phyloP scores from a whole-genome alignment of 2,113 vertebrate species.

The Sapajus apella region DNA sequence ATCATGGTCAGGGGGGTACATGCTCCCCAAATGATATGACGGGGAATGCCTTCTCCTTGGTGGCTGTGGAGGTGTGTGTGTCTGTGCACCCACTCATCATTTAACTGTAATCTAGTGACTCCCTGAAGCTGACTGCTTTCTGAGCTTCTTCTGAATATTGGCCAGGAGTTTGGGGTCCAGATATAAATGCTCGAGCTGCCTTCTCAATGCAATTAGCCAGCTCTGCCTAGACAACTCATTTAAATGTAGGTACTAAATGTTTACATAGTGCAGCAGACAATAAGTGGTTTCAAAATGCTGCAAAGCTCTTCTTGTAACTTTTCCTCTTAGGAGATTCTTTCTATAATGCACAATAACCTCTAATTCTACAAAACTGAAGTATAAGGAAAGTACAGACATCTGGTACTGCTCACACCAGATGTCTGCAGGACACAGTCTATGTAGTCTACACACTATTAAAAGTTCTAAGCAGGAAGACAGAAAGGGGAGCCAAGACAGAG shows the following conservation, averaged over 20 bases:
- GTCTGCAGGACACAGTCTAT: background rate
- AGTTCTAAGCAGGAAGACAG: background rate
- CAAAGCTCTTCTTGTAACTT: background rate
- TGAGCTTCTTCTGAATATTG: background rate
- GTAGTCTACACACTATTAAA: background rate
- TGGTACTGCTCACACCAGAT: background rate
- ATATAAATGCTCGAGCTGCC: background rate
- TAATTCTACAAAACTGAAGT: background rate
- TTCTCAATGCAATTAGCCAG: background rate
- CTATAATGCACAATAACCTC: background rate
- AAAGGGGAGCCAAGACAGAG: background rate
- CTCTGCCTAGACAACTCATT: background rate
- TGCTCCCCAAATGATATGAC: background rate
- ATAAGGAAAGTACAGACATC: background rate
- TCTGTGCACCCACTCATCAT: background rate
- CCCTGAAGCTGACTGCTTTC: background rate
- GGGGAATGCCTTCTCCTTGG: background rate
- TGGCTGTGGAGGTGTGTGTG: background rate
- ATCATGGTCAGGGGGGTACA: background rate
- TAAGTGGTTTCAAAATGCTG: background rate
- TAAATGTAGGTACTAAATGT: background rate
- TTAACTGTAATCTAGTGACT: background rate
- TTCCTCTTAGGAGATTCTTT: constrained; percentile 7
- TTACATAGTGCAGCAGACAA: background rate
- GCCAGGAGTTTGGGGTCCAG: background rate